Conservation (phyloP, 2,797 vertebrate species). For the Pterois miles region DNA sequence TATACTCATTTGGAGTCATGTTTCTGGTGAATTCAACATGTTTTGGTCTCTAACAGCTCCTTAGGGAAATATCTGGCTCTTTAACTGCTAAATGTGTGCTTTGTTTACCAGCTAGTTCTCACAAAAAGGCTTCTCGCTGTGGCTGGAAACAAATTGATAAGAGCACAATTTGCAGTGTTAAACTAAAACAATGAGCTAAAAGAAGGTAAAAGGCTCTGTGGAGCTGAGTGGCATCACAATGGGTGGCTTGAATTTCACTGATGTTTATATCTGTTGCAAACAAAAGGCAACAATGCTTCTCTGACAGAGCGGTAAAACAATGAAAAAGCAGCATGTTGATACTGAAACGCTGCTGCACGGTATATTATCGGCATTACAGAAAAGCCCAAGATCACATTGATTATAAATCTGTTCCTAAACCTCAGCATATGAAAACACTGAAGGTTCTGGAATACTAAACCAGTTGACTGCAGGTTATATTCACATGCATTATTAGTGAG, state of each 20-base stretch:
- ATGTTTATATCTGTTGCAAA: slow-evolving; percentile 6
- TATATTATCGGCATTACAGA: background rate
- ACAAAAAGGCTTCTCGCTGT: background rate
- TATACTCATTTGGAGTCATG: too few species aligned
- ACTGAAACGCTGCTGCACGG: background rate
- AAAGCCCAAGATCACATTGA: slow-evolving; percentile 4
- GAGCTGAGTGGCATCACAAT: background rate
- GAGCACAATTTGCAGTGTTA: background rate
- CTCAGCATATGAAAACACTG: slow-evolving; percentile 17
- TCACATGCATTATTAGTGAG: slow-evolving; percentile 54
- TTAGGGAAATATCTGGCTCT: background rate
- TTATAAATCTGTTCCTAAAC: slow-evolving; percentile 16
- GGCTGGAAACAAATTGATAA: background rate
- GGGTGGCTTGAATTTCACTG: background rate
- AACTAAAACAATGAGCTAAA: slow-evolving; percentile 3
- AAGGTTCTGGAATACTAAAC: slow-evolving; percentile 24
- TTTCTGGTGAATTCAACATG: too few species aligned
- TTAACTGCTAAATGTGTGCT: background rate
- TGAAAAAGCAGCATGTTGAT: background rate
- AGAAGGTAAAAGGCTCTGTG: background rate
- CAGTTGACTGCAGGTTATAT: slow-evolving; percentile 52
- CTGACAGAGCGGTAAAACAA: background rate
- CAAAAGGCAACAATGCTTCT: background rate
- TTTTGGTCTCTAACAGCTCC: too few species aligned
- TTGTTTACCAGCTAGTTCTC: background rate